Percentiles rank a stretch among this genome's conserved stretches.
Evolutionary conservation across 2,888 invertebrate species (phyloP).

Genomic region (Cordilura impudica): DNA sequence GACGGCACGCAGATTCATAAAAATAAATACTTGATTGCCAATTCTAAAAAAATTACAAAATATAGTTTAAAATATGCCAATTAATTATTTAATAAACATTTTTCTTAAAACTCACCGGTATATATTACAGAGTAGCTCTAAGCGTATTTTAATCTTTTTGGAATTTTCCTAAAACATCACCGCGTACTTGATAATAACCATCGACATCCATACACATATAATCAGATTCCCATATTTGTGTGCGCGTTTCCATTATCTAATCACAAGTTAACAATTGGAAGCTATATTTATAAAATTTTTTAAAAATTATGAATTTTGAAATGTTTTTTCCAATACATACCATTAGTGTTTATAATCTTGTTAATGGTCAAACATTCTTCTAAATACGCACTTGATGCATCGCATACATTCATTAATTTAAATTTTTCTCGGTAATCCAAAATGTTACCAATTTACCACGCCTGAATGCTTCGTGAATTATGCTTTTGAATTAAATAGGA

Average conservation of each 20-base stretch:
- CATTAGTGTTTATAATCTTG: slow-evolving; percentile 81
- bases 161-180: slow-evolving; percentile 86
- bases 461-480: too few species aligned
- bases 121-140: slow-evolving; percentile 87
- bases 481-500: too few species aligned
- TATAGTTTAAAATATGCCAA: background rate
- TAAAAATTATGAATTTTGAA: too few species aligned
- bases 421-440: slow-evolving; percentile 70
- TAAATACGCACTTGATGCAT: slow-evolving; percentile 83
- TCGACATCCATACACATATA: slow-evolving; percentile 77
- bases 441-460: slow-evolving; percentile 63
- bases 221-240: slow-evolving; percentile 89
- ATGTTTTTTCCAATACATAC: slow-evolving; percentile 67
- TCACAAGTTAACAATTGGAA: slow-evolving; percentile 95
- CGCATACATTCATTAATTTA: slow-evolving; percentile 78
- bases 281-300: slow-evolving; percentile 78
- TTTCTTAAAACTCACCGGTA: slow-evolving; percentile 82
- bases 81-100: background rate
- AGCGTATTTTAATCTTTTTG: slow-evolving; percentile 92
- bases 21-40: slow-evolving; percentile 91
- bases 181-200: slow-evolving; percentile 80
- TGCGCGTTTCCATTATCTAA: slow-evolving; percentile 95
- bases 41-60: slow-evolving; percentile 74
- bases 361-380: slow-evolving; percentile 85
- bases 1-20: slow-evolving; percentile 93